phyloP scores from a whole-genome alignment of 2,888 invertebrate genomes.

The Aphodius sticticus region DNA sequence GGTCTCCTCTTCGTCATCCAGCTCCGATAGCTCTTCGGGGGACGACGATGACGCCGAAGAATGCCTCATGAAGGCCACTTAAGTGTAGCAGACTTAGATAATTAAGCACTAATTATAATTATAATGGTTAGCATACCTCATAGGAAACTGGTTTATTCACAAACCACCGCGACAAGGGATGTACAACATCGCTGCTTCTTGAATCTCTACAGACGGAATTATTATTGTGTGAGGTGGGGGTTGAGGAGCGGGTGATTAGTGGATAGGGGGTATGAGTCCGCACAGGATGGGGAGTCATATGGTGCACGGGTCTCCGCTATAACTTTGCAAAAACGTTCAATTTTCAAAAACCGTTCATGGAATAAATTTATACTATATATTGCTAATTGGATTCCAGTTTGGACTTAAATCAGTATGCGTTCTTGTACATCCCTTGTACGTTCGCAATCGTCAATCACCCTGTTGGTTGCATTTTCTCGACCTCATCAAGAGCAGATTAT shows the following conservation, averaged over 20 bases:
- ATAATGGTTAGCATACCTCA: neutral
- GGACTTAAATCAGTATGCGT: neutral
- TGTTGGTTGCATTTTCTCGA: slow-evolving; percentile 6
- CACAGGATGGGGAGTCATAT: too few relatives aligned
- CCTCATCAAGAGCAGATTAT: slow-evolving; percentile 17
- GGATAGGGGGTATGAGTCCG: too few relatives aligned
- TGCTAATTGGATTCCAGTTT: neutral
- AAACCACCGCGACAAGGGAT: neutral
- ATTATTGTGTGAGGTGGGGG: too few relatives aligned
- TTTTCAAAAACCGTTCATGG: neutral
- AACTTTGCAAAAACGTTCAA: too few relatives aligned
- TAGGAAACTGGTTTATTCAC: neutral
- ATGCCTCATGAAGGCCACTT: slow-evolving; percentile 54
- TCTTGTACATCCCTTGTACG: neutral
- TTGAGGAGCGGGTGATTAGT: too few relatives aligned
- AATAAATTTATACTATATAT: neutral
- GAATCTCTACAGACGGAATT: neutral
- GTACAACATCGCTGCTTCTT: neutral
- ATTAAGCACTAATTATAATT: slow-evolving; percentile 13
- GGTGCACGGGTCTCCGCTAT: too few relatives aligned
- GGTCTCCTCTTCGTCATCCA: slow-evolving; percentile 69
- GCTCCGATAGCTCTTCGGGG: slow-evolving; percentile 58
- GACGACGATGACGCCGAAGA: slow-evolving; percentile 57
- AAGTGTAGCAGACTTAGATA: neutral
- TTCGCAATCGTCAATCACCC: neutral